phyloP scores from a whole-genome alignment of 2,113 vertebrate genomes.

The Cranoglanis bouderius region DNA sequence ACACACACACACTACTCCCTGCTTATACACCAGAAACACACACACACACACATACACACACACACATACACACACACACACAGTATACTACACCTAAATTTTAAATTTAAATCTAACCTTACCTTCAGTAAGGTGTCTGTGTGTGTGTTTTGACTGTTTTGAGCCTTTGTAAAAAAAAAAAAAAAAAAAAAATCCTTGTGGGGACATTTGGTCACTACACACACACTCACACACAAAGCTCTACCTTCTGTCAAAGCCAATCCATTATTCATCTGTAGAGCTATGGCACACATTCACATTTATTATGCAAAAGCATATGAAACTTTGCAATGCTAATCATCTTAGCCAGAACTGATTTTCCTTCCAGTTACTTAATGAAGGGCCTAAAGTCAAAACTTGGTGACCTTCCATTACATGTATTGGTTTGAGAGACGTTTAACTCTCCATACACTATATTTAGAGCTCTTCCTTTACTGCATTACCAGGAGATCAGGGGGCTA shows the following conservation, averaged over 20 bases:
- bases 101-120: too few species aligned
- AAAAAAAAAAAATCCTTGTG: background rate
- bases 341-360: conserved; percentile 12
- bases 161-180: too few species aligned
- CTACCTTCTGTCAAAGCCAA: conserved; percentile 30
- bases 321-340: conserved; percentile 19
- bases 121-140: too few species aligned
- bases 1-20: background rate
- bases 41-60: too few species aligned
- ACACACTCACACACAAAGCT: conserved; percentile 17
- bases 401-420: conserved; percentile 15
- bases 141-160: too few species aligned
- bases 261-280: conserved; percentile 44
- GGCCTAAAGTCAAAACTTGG: background rate
- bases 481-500: conserved; percentile 26
- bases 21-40: too few species aligned
- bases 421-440: background rate
- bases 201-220: background rate
- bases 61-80: too few species aligned
- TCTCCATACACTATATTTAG: conserved; percentile 14
- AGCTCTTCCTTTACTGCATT: conserved; percentile 10
- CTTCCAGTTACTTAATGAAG: conserved; percentile 3
- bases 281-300: conserved; percentile 17
- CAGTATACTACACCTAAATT: too few species aligned
- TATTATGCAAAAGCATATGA: conserved; percentile 34